Percentiles rank a stretch among this genome's conserved stretches.
These are phyloP conservation scores for Yponomeuta plumbellus DNA, from an alignment of 2,888 invertebrate genomes.

Conservation along the genomic window DNA sequence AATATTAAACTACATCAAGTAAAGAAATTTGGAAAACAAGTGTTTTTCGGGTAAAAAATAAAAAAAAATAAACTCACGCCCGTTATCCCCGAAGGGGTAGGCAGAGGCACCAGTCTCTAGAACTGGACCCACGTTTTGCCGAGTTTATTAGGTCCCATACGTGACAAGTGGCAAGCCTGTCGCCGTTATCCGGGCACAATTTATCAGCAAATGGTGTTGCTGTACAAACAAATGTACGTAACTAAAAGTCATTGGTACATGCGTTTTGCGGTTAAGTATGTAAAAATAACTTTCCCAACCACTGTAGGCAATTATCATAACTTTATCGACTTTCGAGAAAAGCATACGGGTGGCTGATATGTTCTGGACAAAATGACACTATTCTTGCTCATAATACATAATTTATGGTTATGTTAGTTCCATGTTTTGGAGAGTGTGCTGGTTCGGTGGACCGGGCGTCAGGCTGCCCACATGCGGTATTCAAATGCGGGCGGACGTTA, in stretches of 20 bases:
- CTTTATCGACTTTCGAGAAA: neutral
- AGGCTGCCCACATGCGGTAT: conserved; percentile 56
- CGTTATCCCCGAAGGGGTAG: too few species aligned
- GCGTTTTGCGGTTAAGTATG: neutral
- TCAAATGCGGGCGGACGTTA: conserved; percentile 40
- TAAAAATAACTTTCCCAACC: neutral
- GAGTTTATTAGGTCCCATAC: too few species aligned
- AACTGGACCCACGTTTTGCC: too few species aligned
- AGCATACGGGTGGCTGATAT: neutral
- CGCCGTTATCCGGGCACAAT: too few species aligned
- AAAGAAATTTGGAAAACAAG: neutral
- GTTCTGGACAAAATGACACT: conserved; percentile 14
- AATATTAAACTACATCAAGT: too few species aligned
- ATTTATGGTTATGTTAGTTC: conserved; percentile 13
- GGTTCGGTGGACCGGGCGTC: conserved; percentile 3
- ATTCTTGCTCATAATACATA: neutral
- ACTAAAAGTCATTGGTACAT: too few species aligned
- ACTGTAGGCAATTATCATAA: neutral
- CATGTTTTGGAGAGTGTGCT: conserved; percentile 9
- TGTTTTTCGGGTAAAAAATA: neutral
- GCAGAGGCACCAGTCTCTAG: too few species aligned
- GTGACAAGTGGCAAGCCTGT: too few species aligned
- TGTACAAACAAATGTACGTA: too few species aligned
- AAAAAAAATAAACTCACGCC: too few species aligned
- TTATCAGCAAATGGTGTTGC: too few species aligned